phyloP scores from a whole-genome alignment of 2,888 invertebrate species.

The Megalurothrips usitatus region DNA sequence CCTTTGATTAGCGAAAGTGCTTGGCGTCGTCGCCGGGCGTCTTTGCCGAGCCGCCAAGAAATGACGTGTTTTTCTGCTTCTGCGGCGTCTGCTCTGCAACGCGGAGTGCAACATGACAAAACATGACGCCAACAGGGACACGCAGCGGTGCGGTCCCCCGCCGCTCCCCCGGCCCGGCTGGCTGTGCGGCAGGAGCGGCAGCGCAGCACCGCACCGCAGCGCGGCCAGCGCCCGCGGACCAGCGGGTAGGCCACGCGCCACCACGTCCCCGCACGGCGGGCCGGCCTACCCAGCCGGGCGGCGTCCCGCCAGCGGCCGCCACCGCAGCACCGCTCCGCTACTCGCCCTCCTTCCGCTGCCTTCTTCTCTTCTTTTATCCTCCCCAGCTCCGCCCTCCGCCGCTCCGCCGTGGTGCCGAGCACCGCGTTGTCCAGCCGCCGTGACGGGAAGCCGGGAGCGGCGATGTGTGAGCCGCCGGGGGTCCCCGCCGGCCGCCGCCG shows the following conservation, averaged over 20 bases:
- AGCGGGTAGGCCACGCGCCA: not conserved
- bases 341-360: not conserved
- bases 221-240: not conserved
- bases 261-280: not conserved
- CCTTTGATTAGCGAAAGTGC: constrained; percentile 17
- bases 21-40: not conserved
- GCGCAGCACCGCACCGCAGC: not conserved
- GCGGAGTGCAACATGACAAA: too few species aligned
- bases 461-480: too few species aligned
- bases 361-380: not conserved
- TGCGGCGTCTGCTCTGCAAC: too few species aligned
- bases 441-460: too few species aligned
- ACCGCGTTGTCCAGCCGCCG: too few species aligned
- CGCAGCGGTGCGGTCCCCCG: too few species aligned
- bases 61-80: not conserved
- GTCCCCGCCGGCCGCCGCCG: not conserved
- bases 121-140: too few species aligned
- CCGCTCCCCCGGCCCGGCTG: not conserved
- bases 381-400: too few species aligned
- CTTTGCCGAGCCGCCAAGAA: not conserved
- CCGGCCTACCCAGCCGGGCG: not conserved
- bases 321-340: not conserved
- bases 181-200: not conserved
- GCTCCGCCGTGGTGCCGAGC: too few species aligned
- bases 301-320: not conserved